Evolutionary conservation across 2,797 vertebrate species (phyloP).

Genomic region (Oceanodroma leucorhoa): DNA sequence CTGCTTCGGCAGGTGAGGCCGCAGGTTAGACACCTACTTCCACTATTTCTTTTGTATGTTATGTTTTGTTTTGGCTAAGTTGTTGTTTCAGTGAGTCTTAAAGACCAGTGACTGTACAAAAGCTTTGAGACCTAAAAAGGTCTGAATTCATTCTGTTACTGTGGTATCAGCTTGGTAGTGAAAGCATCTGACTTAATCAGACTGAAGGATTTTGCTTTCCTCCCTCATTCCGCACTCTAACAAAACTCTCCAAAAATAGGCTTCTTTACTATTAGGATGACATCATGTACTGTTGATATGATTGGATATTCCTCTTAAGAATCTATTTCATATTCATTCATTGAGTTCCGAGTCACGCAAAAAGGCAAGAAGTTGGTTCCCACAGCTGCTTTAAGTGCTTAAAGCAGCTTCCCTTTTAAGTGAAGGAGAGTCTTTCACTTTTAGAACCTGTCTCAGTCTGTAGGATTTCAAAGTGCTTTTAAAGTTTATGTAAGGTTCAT

Average conservation of each 20-base stretch:
- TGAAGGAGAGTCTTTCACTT: not conserved
- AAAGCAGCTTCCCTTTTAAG: not conserved
- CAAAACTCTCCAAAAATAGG: not conserved
- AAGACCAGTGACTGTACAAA: not conserved
- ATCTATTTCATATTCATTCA: not conserved
- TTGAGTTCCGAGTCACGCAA: not conserved
- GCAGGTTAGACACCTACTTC: conserved; percentile 85
- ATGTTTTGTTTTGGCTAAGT: not conserved
- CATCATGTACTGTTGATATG: not conserved
- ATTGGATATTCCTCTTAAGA: not conserved
- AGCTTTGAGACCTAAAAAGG: not conserved
- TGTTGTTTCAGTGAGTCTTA: not conserved
- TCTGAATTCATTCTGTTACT: not conserved
- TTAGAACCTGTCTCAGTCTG: not conserved
- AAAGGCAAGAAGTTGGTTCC: not conserved
- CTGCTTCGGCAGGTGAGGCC: conserved; percentile 95
- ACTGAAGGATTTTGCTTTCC: not conserved
- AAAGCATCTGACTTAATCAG: not conserved
- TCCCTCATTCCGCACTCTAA: not conserved
- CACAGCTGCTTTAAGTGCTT: not conserved
- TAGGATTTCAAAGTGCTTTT: not conserved
- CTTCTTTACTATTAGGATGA: not conserved
- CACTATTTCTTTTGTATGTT: conserved; percentile 54
- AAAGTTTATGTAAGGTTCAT: not conserved
- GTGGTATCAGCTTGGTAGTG: not conserved